Conservation (phyloP, 2,113 vertebrate species). For the Melanocharis versteri region DNA sequence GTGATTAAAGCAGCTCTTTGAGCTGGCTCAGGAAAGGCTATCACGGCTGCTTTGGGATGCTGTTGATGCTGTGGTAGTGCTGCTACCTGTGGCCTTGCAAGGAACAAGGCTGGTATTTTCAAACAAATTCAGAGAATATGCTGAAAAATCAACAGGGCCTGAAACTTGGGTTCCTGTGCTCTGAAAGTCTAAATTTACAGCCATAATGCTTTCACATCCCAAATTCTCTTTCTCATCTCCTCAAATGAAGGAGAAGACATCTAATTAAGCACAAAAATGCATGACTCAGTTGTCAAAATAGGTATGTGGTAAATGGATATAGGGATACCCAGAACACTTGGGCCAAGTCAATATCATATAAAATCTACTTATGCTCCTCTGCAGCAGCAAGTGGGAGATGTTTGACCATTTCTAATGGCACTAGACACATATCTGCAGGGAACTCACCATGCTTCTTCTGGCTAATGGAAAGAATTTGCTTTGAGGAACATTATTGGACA, state of each 20-base stretch:
- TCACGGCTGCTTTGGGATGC: not conserved
- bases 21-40: not conserved
- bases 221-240: not conserved
- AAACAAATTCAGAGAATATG: not conserved
- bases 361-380: not conserved
- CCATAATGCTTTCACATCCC: not conserved
- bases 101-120: not conserved
- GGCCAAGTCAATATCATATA: not conserved
- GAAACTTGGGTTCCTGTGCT: not conserved
- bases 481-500: not conserved
- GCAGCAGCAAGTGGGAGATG: not conserved
- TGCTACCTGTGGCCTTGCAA: not conserved
- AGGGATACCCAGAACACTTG: not conserved
- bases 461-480: not conserved
- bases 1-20: not conserved
- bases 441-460: not conserved
- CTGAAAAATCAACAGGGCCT: not conserved
- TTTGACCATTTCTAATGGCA: not conserved
- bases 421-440: not conserved
- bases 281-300: not conserved
- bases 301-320: not conserved
- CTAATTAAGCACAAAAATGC: not conserved
- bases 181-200: not conserved
- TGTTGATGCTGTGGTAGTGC: not conserved
- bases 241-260: not conserved